Conservation (phyloP, 2,113 vertebrate genomes). For the Neopipo cinnamomea region DNA sequence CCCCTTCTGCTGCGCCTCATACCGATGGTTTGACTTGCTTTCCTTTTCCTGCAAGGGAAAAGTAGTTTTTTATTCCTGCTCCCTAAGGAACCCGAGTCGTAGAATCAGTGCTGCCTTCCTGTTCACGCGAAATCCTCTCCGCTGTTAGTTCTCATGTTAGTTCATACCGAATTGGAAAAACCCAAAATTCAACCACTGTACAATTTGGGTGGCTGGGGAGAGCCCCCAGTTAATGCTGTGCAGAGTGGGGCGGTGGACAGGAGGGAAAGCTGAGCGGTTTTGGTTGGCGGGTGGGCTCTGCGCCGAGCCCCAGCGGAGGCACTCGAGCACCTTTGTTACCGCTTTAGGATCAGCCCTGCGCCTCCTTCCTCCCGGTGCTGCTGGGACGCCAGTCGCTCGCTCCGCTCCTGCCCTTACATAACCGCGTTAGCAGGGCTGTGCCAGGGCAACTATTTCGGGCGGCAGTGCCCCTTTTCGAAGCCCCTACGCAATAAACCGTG, state of each 20-base stretch:
- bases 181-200: not conserved
- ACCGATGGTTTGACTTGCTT: not conserved
- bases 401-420: not conserved
- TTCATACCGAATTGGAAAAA: not conserved
- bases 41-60: not conserved
- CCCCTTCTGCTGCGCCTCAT: not conserved
- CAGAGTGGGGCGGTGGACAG: not conserved
- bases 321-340: not conserved
- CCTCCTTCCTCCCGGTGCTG: not conserved
- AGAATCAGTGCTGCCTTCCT: not conserved
- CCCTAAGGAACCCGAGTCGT: not conserved
- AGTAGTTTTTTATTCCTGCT: not conserved
- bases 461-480: not conserved
- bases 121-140: not conserved
- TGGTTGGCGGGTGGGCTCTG: not conserved
- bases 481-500: fast-evolving
- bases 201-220: not conserved
- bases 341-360: fast-evolving
- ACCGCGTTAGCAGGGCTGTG: not conserved
- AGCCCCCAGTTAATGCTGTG: not conserved
- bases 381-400: not conserved
- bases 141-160: not conserved
- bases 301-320: not conserved
- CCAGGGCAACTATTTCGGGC: not conserved
- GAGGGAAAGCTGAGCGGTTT: not conserved